Percentiles rank a stretch among this genome's conserved stretches.
Evolutionary conservation across 2,888 invertebrate species (phyloP).

Genomic region (Acleris literana): DNA sequence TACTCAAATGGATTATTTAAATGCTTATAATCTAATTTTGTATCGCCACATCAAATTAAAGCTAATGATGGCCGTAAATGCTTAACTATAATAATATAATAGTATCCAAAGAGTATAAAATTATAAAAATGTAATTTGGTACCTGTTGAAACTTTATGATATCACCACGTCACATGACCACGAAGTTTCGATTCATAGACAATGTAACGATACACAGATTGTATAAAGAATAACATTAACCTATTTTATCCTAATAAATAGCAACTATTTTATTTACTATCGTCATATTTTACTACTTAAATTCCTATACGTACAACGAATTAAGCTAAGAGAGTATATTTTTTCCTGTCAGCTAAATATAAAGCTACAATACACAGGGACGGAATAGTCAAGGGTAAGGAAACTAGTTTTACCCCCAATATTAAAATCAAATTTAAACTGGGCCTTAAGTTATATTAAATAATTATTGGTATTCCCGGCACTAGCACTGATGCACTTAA

Average conservation of each 20-base stretch:
- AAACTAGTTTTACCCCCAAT: slow-evolving; percentile 12
- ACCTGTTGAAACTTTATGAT: slow-evolving; percentile 23
- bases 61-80: slow-evolving; percentile 70
- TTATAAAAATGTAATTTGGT: slow-evolving; percentile 39
- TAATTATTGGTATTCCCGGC: slow-evolving; percentile 15
- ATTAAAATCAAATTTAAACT: slow-evolving; percentile 22
- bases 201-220: slow-evolving; percentile 10
- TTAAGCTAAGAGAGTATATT: slow-evolving; percentile 33
- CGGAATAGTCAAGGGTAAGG: slow-evolving; percentile 12
- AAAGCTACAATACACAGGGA: slow-evolving; percentile 18
- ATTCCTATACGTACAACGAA: slow-evolving; percentile 4
- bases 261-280: slow-evolving; percentile 21
- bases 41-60: slow-evolving; percentile 56
- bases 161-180: slow-evolving; percentile 3
- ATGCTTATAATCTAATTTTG: slow-evolving; percentile 33
- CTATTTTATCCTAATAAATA: slow-evolving; percentile 34
- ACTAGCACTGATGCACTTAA: not conserved
- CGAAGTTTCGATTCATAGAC: slow-evolving; percentile 16
- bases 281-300: slow-evolving; percentile 24
- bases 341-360: slow-evolving; percentile 20
- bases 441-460: not conserved
- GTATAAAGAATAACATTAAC: slow-evolving; percentile 11
- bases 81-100: slow-evolving; percentile 40
- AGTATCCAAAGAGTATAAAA: slow-evolving; percentile 29
- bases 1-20: slow-evolving; percentile 13